Conservation (phyloP, 2,113 vertebrate genomes). For the Heterocephalus glaber region DNA sequence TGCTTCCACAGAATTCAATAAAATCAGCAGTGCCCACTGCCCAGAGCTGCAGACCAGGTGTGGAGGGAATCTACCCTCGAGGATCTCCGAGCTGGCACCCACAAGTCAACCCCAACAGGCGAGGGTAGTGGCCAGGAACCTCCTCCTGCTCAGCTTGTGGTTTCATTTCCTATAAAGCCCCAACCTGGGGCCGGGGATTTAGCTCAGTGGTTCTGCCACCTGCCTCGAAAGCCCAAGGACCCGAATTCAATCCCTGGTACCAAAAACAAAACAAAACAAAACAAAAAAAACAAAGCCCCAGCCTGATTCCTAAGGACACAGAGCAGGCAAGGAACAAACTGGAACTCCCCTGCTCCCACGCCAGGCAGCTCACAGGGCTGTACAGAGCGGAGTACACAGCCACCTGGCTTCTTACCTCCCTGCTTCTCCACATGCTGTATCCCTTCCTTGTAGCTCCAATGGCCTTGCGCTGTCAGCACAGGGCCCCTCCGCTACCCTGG, state of each 20-base stretch:
- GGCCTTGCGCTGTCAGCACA: not conserved
- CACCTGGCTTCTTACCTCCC: too few relatives aligned
- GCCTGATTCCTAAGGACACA: not conserved
- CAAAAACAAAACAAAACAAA: too few relatives aligned
- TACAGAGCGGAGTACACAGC: not conserved
- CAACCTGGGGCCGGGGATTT: too few relatives aligned
- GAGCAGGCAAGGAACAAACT: not conserved
- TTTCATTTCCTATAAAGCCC: not conserved
- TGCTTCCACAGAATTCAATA: not conserved
- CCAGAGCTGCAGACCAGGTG: not conserved
- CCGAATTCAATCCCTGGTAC: too few relatives aligned
- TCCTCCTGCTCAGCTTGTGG: not conserved
- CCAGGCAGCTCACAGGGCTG: not conserved
- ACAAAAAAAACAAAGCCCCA: too few relatives aligned
- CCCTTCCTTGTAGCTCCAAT: not conserved
- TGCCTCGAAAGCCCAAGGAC: too few relatives aligned
- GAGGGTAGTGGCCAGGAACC: not conserved
- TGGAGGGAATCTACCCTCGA: not conserved
- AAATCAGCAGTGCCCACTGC: not conserved
- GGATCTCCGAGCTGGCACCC: not conserved
- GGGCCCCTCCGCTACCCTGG: fast-evolving
- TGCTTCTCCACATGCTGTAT: not conserved
- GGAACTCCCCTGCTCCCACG: too few relatives aligned
- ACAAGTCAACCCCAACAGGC: not conserved
- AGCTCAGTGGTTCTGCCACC: too few relatives aligned